Conservation (phyloP, 2,888 invertebrate genomes). For the Cybosia mesomella region DNA sequence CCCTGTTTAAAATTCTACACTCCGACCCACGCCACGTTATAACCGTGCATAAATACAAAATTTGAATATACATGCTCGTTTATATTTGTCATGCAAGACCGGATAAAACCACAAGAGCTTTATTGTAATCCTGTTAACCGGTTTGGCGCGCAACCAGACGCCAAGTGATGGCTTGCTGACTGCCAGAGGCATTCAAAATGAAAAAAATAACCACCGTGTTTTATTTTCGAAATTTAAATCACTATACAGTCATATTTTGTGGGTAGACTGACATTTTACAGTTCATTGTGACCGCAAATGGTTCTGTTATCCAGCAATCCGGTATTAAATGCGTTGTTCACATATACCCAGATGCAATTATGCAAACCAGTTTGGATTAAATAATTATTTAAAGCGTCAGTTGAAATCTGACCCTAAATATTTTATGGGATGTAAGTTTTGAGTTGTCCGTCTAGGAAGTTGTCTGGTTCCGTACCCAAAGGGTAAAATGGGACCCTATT, state of each 20-base stretch:
- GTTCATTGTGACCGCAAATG: background rate
- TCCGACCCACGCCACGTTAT: slow-evolving; percentile 29
- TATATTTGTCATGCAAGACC: slow-evolving; percentile 60
- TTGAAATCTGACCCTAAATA: too few species aligned
- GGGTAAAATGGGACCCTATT: too few species aligned
- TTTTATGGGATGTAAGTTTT: too few species aligned
- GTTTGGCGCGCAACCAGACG: slow-evolving; percentile 65
- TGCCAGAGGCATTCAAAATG: slow-evolving; percentile 62
- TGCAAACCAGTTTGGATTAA: too few species aligned
- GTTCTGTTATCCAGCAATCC: background rate
- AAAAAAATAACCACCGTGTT: slow-evolving; percentile 31
- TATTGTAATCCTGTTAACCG: slow-evolving; percentile 70
- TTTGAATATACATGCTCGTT: slow-evolving; percentile 56
- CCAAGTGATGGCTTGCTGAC: slow-evolving; percentile 61
- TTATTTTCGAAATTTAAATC: slow-evolving; percentile 37
- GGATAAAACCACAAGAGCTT: slow-evolving; percentile 65
- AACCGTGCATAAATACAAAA: slow-evolving; percentile 54
- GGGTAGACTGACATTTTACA: slow-evolving; percentile 25
- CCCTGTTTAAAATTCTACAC: slow-evolving; percentile 56
- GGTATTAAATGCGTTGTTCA: background rate
- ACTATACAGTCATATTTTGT: background rate
- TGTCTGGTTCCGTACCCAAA: too few species aligned
- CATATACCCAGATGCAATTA: too few species aligned
- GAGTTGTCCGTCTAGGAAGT: too few species aligned
- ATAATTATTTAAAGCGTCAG: too few species aligned